Conservation (phyloP, 1,140 invertebrate genomes). For the Polypedilum pembai region DNA sequence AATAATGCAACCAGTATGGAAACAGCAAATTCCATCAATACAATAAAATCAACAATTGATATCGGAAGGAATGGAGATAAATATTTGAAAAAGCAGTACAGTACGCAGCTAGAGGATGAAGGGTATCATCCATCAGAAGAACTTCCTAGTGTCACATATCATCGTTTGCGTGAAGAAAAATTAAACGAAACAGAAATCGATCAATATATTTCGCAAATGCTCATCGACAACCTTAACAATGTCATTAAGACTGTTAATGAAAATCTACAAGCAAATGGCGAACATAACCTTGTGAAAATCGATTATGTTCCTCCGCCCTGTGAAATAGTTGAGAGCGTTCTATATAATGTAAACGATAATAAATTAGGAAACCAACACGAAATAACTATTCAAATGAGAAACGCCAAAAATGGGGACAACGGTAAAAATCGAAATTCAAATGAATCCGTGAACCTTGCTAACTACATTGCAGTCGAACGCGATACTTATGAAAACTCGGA, state of each 20-base stretch:
- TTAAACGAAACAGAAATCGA: conserved; percentile 22
- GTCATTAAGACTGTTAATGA: conserved; percentile 26
- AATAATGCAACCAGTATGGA: neutral
- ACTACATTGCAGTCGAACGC: conserved; percentile 8
- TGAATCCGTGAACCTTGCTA: neutral
- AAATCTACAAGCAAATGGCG: conserved; percentile 25
- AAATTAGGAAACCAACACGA: conserved; percentile 22
- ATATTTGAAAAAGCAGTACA: neutral
- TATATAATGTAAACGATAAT: neutral
- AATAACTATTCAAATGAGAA: conserved; percentile 25
- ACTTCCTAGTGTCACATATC: neutral
- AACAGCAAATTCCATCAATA: neutral
- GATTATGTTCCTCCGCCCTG: neutral
- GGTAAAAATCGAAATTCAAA: conserved; percentile 25
- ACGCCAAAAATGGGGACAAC: conserved; percentile 23
- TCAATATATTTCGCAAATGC: conserved; percentile 27
- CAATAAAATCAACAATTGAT: neutral
- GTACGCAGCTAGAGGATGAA: neutral
- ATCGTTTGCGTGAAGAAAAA: neutral
- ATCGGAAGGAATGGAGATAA: neutral
- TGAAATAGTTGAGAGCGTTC: neutral
- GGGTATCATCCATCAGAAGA: neutral
- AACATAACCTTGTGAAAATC: conserved; percentile 24
- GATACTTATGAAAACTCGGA: conserved; percentile 13
- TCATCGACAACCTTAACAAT: conserved; percentile 29